phyloP scores from a whole-genome alignment of 2,113 vertebrate genomes.

The Taurulus bubalis region DNA sequence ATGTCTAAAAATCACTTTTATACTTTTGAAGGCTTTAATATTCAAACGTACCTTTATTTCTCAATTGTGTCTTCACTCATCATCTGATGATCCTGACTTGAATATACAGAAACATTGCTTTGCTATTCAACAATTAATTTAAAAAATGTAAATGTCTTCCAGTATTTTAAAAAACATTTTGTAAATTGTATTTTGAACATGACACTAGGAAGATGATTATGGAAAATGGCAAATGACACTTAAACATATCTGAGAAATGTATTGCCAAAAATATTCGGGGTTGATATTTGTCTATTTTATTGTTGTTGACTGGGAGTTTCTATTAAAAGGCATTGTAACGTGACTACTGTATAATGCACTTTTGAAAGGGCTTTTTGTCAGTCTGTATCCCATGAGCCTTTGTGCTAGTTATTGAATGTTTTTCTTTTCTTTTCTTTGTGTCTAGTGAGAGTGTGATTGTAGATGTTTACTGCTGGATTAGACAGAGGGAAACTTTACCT shows the following conservation, averaged over 20 bases:
- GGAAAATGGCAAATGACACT: not conserved
- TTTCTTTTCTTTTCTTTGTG: slow-evolving; percentile 22
- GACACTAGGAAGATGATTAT: slow-evolving; percentile 13
- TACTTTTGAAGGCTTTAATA: slow-evolving; percentile 32
- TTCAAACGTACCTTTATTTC: slow-evolving; percentile 21
- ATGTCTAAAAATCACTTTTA: slow-evolving; percentile 39
- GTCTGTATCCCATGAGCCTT: slow-evolving; percentile 52
- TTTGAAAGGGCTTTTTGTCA: slow-evolving; percentile 56
- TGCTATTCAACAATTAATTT: slow-evolving; percentile 8
- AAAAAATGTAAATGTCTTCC: slow-evolving; percentile 42
- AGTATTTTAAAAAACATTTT: slow-evolving; percentile 42
- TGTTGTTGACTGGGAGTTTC: slow-evolving; percentile 42
- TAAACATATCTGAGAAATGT: slow-evolving; percentile 28
- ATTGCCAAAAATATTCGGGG: slow-evolving; percentile 60
- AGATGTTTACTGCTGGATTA: slow-evolving; percentile 50
- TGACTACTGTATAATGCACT: slow-evolving; percentile 57
- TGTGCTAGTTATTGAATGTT: slow-evolving; percentile 50
- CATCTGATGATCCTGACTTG: slow-evolving; percentile 19
- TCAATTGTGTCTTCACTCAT: slow-evolving; percentile 27
- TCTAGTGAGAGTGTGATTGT: slow-evolving; percentile 40
- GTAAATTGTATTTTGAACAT: slow-evolving; percentile 35
- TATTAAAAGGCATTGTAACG: slow-evolving; percentile 37
- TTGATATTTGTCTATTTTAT: slow-evolving; percentile 39
- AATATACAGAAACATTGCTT: slow-evolving; percentile 30
- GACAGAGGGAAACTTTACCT: slow-evolving; percentile 22